phyloP scores from a whole-genome alignment of 2,888 invertebrate genomes.

The Xestobium rufovillosum region DNA sequence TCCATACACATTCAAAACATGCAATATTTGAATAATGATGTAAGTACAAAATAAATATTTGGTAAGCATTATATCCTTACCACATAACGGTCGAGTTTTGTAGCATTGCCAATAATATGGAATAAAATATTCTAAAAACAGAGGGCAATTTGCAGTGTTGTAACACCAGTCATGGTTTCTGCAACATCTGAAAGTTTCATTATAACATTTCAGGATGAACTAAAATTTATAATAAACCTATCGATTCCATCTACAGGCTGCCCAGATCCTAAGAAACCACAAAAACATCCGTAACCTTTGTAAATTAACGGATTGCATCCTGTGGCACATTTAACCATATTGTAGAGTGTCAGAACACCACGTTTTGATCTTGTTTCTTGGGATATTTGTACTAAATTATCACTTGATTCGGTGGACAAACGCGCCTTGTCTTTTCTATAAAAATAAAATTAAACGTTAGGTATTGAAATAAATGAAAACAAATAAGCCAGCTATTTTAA shows the following conservation, averaged over 20 bases:
- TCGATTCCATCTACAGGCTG: constrained; percentile 74
- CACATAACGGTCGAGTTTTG: constrained; percentile 68
- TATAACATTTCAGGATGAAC: not conserved
- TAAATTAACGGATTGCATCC: constrained; percentile 76
- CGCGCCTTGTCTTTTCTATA: too few relatives aligned
- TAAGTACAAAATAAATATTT: too few relatives aligned
- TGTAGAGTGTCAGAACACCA: constrained; percentile 72
- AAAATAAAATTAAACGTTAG: too few relatives aligned
- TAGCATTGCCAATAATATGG: constrained; percentile 86
- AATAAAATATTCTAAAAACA: constrained; percentile 75
- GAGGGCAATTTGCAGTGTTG: constrained; percentile 67
- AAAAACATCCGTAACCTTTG: constrained; percentile 87
- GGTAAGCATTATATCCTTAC: too few relatives aligned
- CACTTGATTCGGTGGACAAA: too few relatives aligned
- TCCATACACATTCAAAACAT: too few relatives aligned
- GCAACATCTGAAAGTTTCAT: constrained; percentile 58
- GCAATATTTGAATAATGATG: too few relatives aligned
- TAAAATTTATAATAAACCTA: constrained; percentile 46
- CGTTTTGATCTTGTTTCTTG: constrained; percentile 52
- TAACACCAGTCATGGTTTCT: constrained; percentile 83
- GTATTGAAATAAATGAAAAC: too few relatives aligned
- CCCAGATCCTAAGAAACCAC: constrained; percentile 79
- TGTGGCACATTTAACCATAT: constrained; percentile 79
- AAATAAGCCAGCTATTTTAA: too few relatives aligned
- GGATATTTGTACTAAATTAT: constrained; percentile 31